Conservation (phyloP, 1,140 invertebrate genomes). For the Venustaconcha ellipsiformis region DNA sequence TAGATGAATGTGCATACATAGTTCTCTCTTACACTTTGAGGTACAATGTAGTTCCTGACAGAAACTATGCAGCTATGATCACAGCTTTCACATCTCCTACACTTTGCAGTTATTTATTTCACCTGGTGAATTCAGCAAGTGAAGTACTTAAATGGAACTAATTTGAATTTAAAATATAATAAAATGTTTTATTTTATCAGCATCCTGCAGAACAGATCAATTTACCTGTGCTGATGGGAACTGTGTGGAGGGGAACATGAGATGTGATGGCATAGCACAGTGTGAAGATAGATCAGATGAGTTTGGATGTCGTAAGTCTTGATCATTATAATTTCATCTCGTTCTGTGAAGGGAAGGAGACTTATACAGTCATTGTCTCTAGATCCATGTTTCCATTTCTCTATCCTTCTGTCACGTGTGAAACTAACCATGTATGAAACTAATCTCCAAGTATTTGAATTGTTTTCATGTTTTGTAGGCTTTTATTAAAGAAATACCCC, state of each 20-base stretch:
- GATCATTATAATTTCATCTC: no score
- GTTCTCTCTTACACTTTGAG: slow-evolving; percentile 66
- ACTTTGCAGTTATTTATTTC: not conserved
- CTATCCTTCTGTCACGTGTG: no score
- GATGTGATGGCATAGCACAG: slow-evolving; percentile 75
- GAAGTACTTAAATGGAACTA: not conserved
- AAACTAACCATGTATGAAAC: no score
- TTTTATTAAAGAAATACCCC: no score
- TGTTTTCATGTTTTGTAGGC: no score
- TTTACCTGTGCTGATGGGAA: slow-evolving; percentile 64
- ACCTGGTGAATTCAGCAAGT: not conserved
- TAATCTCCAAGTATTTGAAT: no score
- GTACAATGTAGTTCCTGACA: slow-evolving; percentile 12
- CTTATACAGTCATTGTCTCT: no score
- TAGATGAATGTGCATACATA: slow-evolving; percentile 76
- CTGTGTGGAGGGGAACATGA: slow-evolving; percentile 70
- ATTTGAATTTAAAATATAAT: not conserved
- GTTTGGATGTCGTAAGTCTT: slow-evolving; percentile 73
- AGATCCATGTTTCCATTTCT: no score
- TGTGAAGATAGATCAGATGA: slow-evolving; percentile 69
- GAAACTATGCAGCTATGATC: not conserved
- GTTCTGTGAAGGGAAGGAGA: no score
- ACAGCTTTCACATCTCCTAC: not conserved
- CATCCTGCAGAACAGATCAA: slow-evolving; percentile 17
- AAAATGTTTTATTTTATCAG: not conserved